A percentile compares a stretch with the other conserved stretches of the same genome.
Evolutionary conservation across 2,113 vertebrate genomes (phyloP).

Genomic region (Engystomops pustulosus): DNA sequence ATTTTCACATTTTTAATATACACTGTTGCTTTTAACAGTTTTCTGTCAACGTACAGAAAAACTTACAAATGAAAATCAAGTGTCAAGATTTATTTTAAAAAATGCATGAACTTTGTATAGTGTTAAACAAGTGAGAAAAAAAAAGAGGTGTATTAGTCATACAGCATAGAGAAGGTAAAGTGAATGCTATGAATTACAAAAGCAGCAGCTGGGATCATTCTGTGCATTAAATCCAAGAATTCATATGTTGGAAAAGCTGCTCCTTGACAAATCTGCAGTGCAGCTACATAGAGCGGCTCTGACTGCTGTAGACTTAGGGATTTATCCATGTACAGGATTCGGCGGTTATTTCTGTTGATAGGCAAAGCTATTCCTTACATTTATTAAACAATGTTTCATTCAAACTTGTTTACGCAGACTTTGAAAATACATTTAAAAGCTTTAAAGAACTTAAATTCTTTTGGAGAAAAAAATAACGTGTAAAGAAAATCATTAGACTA

Average conservation of each 20-base stretch:
- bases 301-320: neutral
- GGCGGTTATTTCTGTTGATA: neutral
- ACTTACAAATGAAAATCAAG: conserved; percentile 52
- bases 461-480: neutral
- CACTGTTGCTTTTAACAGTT: conserved; percentile 11
- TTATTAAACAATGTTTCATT: conserved; percentile 28
- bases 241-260: neutral
- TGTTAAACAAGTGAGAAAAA: conserved; percentile 47
- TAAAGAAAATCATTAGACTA: neutral
- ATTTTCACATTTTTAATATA: neutral
- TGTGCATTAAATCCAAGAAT: conserved; percentile 42
- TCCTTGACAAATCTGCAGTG: conserved; percentile 19
- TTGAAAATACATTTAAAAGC: neutral
- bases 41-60: conserved; percentile 15
- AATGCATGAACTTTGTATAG: conserved; percentile 47
- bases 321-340: conserved; percentile 18
- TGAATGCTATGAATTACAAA: conserved; percentile 33
- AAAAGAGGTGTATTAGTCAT: conserved; percentile 56
- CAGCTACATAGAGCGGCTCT: neutral
- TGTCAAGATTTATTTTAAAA: conserved; percentile 53
- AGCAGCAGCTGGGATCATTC: conserved; percentile 22
- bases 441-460: neutral
- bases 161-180: conserved; percentile 9
- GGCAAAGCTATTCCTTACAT: neutral
- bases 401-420: neutral